Conservation (phyloP, 2,797 vertebrate genomes). For the Halcyon leucocephala region DNA sequence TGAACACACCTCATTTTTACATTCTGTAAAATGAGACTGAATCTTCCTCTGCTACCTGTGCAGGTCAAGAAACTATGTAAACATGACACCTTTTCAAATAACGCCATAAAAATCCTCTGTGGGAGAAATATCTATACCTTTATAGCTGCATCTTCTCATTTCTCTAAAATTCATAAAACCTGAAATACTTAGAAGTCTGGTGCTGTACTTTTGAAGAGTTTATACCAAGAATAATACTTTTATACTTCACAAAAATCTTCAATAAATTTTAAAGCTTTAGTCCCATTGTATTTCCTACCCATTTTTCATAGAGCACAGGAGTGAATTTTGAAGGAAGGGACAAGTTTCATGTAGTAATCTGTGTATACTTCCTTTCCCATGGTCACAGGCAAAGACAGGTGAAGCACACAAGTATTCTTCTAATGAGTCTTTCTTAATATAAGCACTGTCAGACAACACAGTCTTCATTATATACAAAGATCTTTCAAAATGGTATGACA, state of each 20-base stretch:
- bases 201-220: neutral
- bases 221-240: neutral
- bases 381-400: neutral
- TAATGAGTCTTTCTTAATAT: neutral
- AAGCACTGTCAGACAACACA: neutral
- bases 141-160: neutral
- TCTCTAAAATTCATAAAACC: neutral
- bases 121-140: neutral
- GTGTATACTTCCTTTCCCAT: neutral
- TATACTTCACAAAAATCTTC: neutral
- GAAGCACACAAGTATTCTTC: neutral
- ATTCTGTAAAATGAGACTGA: neutral
- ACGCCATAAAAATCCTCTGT: neutral
- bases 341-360: neutral
- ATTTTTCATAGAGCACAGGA: neutral
- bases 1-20: neutral
- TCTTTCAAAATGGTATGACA: neutral
- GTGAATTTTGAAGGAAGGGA: neutral
- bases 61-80: constrained; percentile 19
- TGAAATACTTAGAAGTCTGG: neutral
- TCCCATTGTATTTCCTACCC: neutral
- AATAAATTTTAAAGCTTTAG: neutral
- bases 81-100: constrained; percentile 11
- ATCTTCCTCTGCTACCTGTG: neutral
- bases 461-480: neutral